Percentiles rank a stretch among this genome's conserved stretches.
phyloP scores from a whole-genome alignment of 2,113 vertebrate genomes.

The Tachysurus fulvidraco region DNA sequence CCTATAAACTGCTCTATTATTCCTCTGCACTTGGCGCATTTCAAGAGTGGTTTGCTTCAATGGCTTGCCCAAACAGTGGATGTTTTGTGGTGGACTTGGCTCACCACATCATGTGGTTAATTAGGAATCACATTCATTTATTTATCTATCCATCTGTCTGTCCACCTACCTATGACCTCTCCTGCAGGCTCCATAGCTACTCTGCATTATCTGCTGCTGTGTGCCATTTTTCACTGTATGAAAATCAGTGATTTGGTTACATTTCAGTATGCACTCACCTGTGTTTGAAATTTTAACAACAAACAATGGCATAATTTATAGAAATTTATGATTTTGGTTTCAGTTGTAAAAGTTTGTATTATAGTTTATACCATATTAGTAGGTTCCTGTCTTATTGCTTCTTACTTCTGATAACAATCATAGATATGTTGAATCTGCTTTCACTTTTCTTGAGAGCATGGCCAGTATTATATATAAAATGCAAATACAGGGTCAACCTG shows the following conservation, averaged over 20 bases:
- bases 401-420: neutral
- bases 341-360: neutral
- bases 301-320: neutral
- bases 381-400: neutral
- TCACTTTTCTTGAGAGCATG: neutral
- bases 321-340: neutral
- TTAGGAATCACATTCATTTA: slow-evolving; percentile 64
- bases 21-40: slow-evolving; percentile 68
- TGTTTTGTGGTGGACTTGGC: slow-evolving; percentile 71
- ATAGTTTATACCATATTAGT: neutral
- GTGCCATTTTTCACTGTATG: neutral
- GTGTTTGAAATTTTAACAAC: neutral
- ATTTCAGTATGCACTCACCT: neutral
- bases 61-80: slow-evolving; percentile 70
- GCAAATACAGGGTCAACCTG: neutral
- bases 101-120: slow-evolving; percentile 67
- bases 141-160: slow-evolving; percentile 47
- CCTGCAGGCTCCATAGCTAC: neutral
- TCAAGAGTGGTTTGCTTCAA: slow-evolving; percentile 73
- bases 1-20: slow-evolving; percentile 77
- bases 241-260: neutral
- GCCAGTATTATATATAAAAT: neutral
- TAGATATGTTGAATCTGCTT: neutral
- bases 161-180: slow-evolving; percentile 37
- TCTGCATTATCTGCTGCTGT: neutral